Conservation (phyloP, 1,140 invertebrate genomes). For the Pachypsylla venusta region DNA sequence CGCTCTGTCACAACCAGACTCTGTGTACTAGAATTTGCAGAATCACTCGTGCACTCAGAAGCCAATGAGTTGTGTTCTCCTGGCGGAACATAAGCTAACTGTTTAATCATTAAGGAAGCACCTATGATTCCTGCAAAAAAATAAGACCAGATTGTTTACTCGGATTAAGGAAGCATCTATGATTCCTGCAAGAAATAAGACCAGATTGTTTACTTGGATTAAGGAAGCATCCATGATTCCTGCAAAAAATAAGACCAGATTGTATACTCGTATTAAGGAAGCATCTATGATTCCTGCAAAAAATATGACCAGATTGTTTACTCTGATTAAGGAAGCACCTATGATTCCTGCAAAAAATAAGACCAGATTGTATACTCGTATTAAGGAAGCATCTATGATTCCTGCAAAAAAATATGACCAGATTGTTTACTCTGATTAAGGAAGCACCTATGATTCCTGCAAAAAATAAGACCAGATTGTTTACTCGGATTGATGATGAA, state of each 20-base stretch:
- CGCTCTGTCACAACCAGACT: neutral
- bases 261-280: neutral
- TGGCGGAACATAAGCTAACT: neutral
- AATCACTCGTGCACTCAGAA: neutral
- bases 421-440: neutral
- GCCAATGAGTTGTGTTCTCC: neutral
- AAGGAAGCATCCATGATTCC: neutral
- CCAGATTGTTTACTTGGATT: neutral
- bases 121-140: conserved; percentile 3
- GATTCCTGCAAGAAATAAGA: too few species aligned
- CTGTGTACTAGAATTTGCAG: neutral
- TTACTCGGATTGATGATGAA: neutral
- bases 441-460: too few species aligned
- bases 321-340: neutral
- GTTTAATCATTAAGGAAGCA: neutral
- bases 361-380: neutral
- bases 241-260: neutral
- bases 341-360: too few species aligned
- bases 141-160: neutral
- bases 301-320: neutral
- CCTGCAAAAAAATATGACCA: conserved; percentile 2
- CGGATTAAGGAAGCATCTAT: neutral
- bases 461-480: neutral
- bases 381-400: neutral
- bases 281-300: neutral